Conservation (phyloP, 2,113 vertebrate species). For the Egretta garzetta region DNA sequence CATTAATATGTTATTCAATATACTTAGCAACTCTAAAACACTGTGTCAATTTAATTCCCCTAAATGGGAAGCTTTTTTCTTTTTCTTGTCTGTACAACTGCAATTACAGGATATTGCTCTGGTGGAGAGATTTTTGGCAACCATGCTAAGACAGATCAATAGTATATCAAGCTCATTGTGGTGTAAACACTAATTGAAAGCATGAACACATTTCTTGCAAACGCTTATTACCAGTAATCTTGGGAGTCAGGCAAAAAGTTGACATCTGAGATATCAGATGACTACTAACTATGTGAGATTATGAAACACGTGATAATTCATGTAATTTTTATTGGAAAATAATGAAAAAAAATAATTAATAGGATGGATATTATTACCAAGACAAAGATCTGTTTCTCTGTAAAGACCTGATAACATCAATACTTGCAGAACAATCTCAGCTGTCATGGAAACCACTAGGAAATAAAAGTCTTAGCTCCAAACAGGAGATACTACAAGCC, state of each 20-base stretch:
- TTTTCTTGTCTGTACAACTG: not conserved
- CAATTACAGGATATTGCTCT: constrained; percentile 54
- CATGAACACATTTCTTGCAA: constrained; percentile 22
- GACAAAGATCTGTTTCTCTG: not conserved
- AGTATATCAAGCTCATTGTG: constrained; percentile 14
- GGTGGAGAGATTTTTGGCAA: constrained; percentile 59
- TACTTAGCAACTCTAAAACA: not conserved
- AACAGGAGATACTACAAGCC: not conserved
- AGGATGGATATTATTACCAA: not conserved
- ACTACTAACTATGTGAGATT: not conserved
- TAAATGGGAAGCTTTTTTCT: not conserved
- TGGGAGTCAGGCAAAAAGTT: constrained; percentile 32
- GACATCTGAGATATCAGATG: not conserved
- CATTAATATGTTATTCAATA: not conserved
- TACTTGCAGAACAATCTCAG: not conserved
- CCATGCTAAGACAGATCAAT: constrained; percentile 29
- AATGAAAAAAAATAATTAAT: not conserved
- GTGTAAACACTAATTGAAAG: constrained; percentile 54
- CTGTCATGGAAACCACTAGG: not conserved
- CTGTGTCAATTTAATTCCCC: constrained; percentile 5
- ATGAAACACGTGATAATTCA: not conserved
- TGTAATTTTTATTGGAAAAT: not conserved
- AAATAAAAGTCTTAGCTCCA: not conserved
- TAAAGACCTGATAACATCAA: not conserved
- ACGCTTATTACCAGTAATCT: constrained; percentile 35